Conservation (phyloP, 1,140 invertebrate genomes). For the Pogonomyrmex barbatus region DNA sequence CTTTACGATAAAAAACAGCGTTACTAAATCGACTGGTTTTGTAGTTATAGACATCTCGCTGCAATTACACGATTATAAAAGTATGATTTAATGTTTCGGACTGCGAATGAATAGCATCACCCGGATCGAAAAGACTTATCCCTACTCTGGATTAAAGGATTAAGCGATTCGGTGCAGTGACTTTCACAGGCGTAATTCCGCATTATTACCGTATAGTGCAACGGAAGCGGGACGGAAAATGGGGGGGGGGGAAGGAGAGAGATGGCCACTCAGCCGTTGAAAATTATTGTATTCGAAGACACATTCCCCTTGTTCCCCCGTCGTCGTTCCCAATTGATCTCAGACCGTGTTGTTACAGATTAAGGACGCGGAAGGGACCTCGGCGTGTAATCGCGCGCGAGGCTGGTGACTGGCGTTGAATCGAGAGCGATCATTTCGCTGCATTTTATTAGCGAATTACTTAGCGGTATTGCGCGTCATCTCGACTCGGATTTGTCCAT, state of each 20-base stretch:
- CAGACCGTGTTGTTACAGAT: conserved; percentile 79
- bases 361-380: conserved; percentile 43
- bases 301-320: conserved; percentile 39
- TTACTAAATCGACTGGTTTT: conserved; percentile 9
- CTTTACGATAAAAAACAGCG: neutral
- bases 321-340: conserved; percentile 68
- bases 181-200: conserved; percentile 46
- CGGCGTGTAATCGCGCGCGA: conserved; percentile 71
- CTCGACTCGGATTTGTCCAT: conserved; percentile 72
- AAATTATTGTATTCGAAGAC: conserved; percentile 66
- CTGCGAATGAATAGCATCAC: neutral
- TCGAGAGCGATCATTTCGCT: conserved; percentile 75
- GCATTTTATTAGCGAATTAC: conserved; percentile 85
- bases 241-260: neutral
- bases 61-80: conserved; percentile 53
- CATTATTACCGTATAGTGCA: conserved; percentile 5
- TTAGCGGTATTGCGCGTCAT: conserved; percentile 67
- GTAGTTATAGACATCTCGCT: neutral
- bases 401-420: conserved; percentile 54
- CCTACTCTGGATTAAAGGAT: conserved; percentile 17
- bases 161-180: conserved; percentile 49
- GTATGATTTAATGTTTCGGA: conserved; percentile 55
- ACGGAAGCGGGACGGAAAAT: conserved; percentile 26
- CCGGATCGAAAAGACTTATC: conserved; percentile 33
- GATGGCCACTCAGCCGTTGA: conserved; percentile 9